Base-by-base conservation (phyloP, 2,113 vertebrate species). In the Psophia crepitans region DNA sequence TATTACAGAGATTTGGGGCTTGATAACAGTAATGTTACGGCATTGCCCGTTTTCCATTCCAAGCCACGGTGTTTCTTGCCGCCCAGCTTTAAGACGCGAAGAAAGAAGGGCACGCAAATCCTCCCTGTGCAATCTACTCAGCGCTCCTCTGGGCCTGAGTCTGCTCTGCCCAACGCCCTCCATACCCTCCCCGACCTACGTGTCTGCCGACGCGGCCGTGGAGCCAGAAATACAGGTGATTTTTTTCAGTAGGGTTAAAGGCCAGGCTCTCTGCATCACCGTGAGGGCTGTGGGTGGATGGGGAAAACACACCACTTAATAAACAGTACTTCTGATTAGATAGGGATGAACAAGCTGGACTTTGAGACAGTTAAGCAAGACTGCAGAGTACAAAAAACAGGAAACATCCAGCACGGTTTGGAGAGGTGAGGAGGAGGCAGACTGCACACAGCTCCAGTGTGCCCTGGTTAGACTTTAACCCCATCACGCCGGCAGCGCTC, bases 321-420 rank as follows among this genome's bases (percentile, higher is more conserved):
- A 97, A 97, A 95, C 48, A 86, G 49, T 79, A 95, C 26, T 35
- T 65, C 94, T 96, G 97, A 98, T 98, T 98, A 98, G 97, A 98
- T 97, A 98, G 87, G 76, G 93, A 92, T 90, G 86, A 65, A 89
- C 87, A 92, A 94, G 60, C 80, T 97, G 98, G 95, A 98, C 98
- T 98, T 98, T 98, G 97, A 97, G 79, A 97, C 27, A 35, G 66
- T 98, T 97, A 95, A 93, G 98, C 97, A 98, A 98, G 92, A 95
- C 64, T 53, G 41, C 79, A 83, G 94, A 96, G 96, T 84, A 94
- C 58, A 96, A 79, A 97, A 95, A 97, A 97, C 58, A 84, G 48
- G 92, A 91, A 97, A 95, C 64, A 86, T 97, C 90, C 95, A 53
- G 63, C 26, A 70, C 0, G 1, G 18, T 7, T 8, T 5, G 30